These are phyloP conservation scores for Aricia artaxerxes DNA, from an alignment of 2,888 invertebrate genomes.

Conservation along the genomic window DNA sequence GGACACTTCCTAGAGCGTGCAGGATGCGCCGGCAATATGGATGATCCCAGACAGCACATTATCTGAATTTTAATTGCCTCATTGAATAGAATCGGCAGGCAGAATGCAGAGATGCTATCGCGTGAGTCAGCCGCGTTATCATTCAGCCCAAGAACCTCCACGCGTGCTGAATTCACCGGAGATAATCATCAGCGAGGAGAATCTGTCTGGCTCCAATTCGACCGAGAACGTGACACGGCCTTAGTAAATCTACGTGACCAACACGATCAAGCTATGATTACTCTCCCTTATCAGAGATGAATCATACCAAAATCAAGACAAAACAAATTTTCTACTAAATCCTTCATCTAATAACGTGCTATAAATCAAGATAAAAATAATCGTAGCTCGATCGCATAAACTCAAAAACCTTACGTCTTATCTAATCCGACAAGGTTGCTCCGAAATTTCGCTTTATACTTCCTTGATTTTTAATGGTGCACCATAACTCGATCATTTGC, in stretches of 20 bases:
- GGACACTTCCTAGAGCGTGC: slow-evolving; percentile 65
- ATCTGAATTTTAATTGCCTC: slow-evolving; percentile 71
- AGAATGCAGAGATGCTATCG: slow-evolving; percentile 61
- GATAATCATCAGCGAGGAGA: neutral
- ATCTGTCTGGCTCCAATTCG: neutral
- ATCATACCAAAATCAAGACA: neutral
- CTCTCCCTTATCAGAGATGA: neutral
- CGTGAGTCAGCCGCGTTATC: slow-evolving; percentile 51
- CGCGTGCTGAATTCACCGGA: neutral
- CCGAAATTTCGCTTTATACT: slow-evolving; percentile 9
- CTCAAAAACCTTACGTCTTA: slow-evolving; percentile 2
- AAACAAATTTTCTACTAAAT: neutral
- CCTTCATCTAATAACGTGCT: neutral
- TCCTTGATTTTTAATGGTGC: slow-evolving; percentile 6
- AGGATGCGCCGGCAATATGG: slow-evolving; percentile 71
- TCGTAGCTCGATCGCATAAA: neutral
- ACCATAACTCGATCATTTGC: slow-evolving; percentile 19
- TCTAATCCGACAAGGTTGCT: slow-evolving; percentile 16
- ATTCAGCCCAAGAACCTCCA: slow-evolving; percentile 24
- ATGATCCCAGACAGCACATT: slow-evolving; percentile 69
- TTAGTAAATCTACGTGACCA: neutral
- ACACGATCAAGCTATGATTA: neutral
- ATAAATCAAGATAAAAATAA: neutral
- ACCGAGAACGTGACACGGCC: neutral
- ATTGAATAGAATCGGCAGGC: slow-evolving; percentile 70